Base-by-base conservation (phyloP, 2,888 invertebrate species). In the Drosophila algonquin region DNA sequence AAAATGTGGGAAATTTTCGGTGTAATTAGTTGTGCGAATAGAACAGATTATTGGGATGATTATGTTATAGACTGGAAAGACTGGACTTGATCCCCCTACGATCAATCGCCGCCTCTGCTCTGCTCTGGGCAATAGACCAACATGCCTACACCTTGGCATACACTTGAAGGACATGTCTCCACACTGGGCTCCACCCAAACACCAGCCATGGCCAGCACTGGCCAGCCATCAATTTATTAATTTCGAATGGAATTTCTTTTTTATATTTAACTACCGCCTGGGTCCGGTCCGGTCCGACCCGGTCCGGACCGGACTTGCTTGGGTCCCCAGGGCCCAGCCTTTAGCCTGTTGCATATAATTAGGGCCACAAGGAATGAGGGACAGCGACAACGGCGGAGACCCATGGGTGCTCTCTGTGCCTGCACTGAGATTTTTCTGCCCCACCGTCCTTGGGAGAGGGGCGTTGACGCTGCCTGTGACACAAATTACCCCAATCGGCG, bases 161-260 rank as follows among this genome's bases (percentile, higher is more conserved):
- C 45, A 46, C 61, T 61, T 61, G 46, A 24, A 68, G 55, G 68
- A 47, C 48, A 44, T 45, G 56, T 32, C 48, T 1, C 35, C 24
- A 1, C 24, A 5, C 24, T 24, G 24, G 0, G 24, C 24, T 5
- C 24, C 24, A 5, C 4, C 24, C 24, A 5, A 4, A 14, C 35
- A 1, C 14, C 12, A 14, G 14, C 35, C 48, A 45, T 75, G 72
- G 79, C 79, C 84, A 76, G 63, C 74, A 63, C 54, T 67, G 70
- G 58, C 69, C 80, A 83, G 79, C 75, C 88, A 73, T 74, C 89
- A 87, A 85, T 85, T 85, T 85, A 89, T 85, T 89, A 85, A 85
- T 85, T 89, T 89, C 72, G 70, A 84, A 77, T 64, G 86, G 77
- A 83, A 89, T 89, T 87, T 71, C 84, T 21, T 21, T 21, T 71